These are phyloP conservation scores for Hydrotaea cyrtoneurina DNA, from an alignment of 2,888 invertebrate genomes.

Conservation along the genomic window DNA sequence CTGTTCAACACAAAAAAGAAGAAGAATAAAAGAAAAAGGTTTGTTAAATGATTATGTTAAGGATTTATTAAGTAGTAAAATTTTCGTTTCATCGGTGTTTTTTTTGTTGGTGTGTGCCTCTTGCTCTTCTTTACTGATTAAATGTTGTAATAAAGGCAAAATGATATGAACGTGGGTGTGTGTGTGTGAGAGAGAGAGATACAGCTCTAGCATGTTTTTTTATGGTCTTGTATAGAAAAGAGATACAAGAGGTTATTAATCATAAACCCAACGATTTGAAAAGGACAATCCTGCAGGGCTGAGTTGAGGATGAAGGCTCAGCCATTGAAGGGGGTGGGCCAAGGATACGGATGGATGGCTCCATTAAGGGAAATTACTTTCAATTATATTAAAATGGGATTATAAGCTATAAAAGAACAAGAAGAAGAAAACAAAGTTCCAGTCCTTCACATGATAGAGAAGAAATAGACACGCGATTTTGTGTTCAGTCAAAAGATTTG, in stretches of 20 bases:
- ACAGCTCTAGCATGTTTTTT: too few relatives aligned
- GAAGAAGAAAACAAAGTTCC: too few relatives aligned
- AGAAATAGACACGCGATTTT: not conserved
- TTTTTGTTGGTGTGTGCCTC: not conserved
- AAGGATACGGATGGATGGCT: not conserved
- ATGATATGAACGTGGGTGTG: not conserved
- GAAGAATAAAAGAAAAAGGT: slow-evolving; percentile 24
- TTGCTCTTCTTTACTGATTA: slow-evolving; percentile 13
- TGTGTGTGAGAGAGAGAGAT: too few relatives aligned
- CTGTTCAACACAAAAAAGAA: not conserved
- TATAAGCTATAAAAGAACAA: slow-evolving; percentile 13
- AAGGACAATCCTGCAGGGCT: not conserved
- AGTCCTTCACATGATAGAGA: not conserved
- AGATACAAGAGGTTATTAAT: slow-evolving; percentile 31
- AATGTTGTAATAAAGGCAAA: slow-evolving; percentile 35
- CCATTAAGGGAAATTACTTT: slow-evolving; percentile 19
- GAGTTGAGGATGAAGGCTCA: not conserved
- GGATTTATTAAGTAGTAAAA: slow-evolving; percentile 57
- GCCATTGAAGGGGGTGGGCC: not conserved
- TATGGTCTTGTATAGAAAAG: slow-evolving; percentile 22
- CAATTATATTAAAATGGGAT: slow-evolving; percentile 25
- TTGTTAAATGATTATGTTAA: slow-evolving; percentile 52
- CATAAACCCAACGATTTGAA: slow-evolving; percentile 15
- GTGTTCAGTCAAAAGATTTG: not conserved
- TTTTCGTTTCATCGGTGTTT: slow-evolving; percentile 3